Conservation (phyloP, 2,888 invertebrate species). For the Morpho deidamia region DNA sequence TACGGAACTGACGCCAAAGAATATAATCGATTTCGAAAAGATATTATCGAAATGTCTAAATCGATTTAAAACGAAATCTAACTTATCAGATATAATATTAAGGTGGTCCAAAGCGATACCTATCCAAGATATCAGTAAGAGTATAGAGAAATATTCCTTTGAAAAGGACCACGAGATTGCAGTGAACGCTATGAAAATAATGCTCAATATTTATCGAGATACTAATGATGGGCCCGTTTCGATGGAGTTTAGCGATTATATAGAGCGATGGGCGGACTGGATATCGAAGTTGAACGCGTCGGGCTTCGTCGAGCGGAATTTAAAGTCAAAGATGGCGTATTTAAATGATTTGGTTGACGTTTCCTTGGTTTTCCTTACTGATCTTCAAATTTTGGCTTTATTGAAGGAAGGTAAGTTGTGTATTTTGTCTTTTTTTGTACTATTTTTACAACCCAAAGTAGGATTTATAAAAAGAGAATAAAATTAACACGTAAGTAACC, state of each 20-base stretch:
- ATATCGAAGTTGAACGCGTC: slow-evolving; percentile 10
- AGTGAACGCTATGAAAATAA: slow-evolving; percentile 28
- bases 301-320: slow-evolving; percentile 8
- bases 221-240: slow-evolving; percentile 6
- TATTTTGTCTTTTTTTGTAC: too few species aligned
- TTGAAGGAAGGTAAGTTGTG: slow-evolving; percentile 6
- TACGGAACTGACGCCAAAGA: not conserved
- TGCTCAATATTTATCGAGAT: slow-evolving; percentile 22
- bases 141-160: slow-evolving; percentile 30
- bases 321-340: slow-evolving; percentile 25
- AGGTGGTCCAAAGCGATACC: slow-evolving; percentile 14
- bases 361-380: slow-evolving; percentile 29
- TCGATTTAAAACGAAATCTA: slow-evolving; percentile 11
- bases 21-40: slow-evolving; percentile 8
- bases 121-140: slow-evolving; percentile 29
- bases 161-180: slow-evolving; percentile 19
- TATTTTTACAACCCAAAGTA: too few species aligned
- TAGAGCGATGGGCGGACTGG: slow-evolving; percentile 9
- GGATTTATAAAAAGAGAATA: too few species aligned
- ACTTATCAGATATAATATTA: not conserved
- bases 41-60: slow-evolving; percentile 24
- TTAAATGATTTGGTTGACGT: slow-evolving; percentile 35
- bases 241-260: not conserved
- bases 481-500: too few species aligned
- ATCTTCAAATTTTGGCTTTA: slow-evolving; percentile 24